phyloP scores from a whole-genome alignment of 2,888 invertebrate genomes.

The Rotaria socialis region DNA sequence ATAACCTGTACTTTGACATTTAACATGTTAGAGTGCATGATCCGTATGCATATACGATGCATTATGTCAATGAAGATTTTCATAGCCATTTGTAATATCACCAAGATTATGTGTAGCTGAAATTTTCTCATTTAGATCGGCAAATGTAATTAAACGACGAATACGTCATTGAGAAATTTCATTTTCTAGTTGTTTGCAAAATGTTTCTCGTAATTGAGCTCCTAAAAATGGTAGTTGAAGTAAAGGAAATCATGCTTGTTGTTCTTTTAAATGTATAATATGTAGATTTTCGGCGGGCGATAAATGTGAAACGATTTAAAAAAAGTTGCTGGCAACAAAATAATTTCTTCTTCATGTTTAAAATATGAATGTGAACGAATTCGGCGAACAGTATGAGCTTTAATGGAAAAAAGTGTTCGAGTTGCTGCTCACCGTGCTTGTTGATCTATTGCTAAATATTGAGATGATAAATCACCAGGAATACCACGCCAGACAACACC shows the following conservation, averaged over 20 bases:
- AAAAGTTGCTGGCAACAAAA: not conserved
- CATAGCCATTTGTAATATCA: not conserved
- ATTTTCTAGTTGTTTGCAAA: not conserved
- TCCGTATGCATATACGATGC: not conserved
- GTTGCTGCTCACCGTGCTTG: not conserved
- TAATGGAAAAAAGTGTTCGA: not conserved
- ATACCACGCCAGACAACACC: not conserved
- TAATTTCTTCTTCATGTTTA: conserved; percentile 14
- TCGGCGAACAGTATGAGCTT: not conserved
- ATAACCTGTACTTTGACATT: too few species aligned
- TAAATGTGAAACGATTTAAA: not conserved
- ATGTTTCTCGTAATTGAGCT: not conserved
- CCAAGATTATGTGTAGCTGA: not conserved
- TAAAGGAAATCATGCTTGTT: not conserved
- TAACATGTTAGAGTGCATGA: not conserved
- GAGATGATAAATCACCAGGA: not conserved
- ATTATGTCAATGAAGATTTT: not conserved
- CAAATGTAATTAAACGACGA: not conserved
- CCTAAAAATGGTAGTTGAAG: not conserved
- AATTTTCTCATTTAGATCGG: not conserved
- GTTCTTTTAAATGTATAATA: conserved; percentile 4
- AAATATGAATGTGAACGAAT: conserved; percentile 23
- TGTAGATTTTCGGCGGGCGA: not conserved
- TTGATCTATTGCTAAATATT: not conserved
- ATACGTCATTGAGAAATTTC: not conserved